Evolutionary conservation across 1,140 invertebrate species (phyloP), one percentile per base, ranked within the genome.

Genomic region (Cylas formicarius): DNA sequence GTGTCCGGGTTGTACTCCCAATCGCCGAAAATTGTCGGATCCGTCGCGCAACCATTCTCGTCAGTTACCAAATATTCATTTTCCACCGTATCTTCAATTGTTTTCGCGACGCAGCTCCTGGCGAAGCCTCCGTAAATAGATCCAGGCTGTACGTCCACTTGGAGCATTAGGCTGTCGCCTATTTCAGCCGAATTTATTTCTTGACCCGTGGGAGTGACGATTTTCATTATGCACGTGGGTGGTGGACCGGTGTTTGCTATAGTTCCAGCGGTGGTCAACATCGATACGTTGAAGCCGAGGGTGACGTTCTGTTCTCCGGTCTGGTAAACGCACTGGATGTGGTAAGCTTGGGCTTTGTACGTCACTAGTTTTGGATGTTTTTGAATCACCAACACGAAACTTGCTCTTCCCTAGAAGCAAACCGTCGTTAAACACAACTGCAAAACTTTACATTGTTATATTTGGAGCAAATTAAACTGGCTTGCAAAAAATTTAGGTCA

Each of bases 281-380:
- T 94, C 0, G 89, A 91, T 1, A 95, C 90, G 57, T 94, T 94
- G 63, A 95, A 94, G 5, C 90, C 90, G 4, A 94, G 68, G 0
- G 87, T 93, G 0, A 95, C 88, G 39, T 90, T 92, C 66, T 91
- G 88, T 66, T 93, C 90, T 43, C 89, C 89, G 1, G 89, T 93
- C 67, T 91, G 86, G 63, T 94, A 94, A 34, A 93, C 82, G 66
- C 91, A 95, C 66, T 89, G 90, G 31, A 94, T 91, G 64, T 93
- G 88, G 67, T 94, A 95, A 1, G 91, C 90, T 69, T 92, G 88
- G 2, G 90, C 89, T 56, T 91, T 89, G 61, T 87, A 90, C 4
- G 91, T 95, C n/a, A 94, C 84, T 3, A 95, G 68, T 74, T 90
- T 92, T 0, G 90, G 90, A 79, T 95, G 91, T 69, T 91, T 93